Percentiles rank a stretch among this genome's conserved stretches.
phyloP scores from a whole-genome alignment of 2,797 vertebrate species.

The Trichosurus vulpecula region DNA sequence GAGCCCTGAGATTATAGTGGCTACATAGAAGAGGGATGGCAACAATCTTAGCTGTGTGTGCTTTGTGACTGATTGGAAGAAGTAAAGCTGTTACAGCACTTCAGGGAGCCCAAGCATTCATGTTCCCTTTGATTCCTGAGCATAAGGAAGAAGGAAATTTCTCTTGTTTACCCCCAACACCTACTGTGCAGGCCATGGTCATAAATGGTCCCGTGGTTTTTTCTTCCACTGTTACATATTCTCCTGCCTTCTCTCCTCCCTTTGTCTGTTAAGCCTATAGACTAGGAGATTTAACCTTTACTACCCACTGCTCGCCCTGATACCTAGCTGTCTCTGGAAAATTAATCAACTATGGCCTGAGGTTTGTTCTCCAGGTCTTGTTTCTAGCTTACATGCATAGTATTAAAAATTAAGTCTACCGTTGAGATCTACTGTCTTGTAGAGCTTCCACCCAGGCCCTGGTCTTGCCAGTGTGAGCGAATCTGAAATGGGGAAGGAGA shows the following conservation, averaged over 20 bases:
- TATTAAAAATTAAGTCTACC: conserved; percentile 15
- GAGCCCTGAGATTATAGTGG: neutral
- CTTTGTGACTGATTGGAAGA: conserved; percentile 9
- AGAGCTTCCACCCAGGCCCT: conserved; percentile 17
- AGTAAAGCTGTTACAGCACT: neutral
- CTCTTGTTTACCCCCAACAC: neutral
- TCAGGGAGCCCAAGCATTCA: neutral
- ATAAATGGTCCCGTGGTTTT: neutral
- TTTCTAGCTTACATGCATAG: neutral
- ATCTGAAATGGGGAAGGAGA: conserved; percentile 30
- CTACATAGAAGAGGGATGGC: conserved; percentile 19
- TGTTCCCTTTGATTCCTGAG: conserved; percentile 9
- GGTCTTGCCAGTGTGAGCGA: conserved; percentile 5
- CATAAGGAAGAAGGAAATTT: neutral
- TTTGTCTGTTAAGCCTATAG: neutral
- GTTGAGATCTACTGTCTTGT: neutral
- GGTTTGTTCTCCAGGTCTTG: conserved; percentile 24
- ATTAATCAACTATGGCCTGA: conserved; percentile 5
- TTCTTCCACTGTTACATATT: neutral
- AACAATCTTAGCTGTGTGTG: conserved; percentile 13
- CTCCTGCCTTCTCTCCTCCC: neutral
- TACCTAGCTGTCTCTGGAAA: conserved; percentile 4
- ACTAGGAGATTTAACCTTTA: neutral
- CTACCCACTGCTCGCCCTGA: neutral
- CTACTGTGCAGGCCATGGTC: neutral